Evolutionary conservation across 1,140 invertebrate genomes (phyloP), one percentile per base, ranked within the genome.

Genomic region (Teleopsis dalmanni): DNA sequence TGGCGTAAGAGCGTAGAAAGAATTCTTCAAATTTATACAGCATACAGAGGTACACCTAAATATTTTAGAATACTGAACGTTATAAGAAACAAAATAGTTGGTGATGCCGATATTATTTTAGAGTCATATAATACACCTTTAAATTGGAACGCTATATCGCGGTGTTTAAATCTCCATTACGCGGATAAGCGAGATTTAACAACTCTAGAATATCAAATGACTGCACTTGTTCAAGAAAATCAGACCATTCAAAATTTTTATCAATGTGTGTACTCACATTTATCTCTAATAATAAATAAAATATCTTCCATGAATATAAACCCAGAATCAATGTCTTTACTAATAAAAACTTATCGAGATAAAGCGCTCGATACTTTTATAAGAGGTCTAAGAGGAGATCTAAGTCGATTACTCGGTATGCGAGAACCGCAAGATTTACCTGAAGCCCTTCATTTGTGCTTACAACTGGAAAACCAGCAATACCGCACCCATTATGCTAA

Each of bases 341-440:
- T 47, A 18, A 36, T 38, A 2, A 21, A 52, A 33, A 29, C 22
- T 13, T 52, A 52, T 19, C 42, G 40, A 31, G 45, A 52, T 13
- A 52, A 52, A 23, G 37, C 45, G 10, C 33, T 52, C 9, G 44
- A 52, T 21, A 47, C 45, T 16, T 52, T 52, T 25, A 33, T 52
- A n/a, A 43, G 50, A 18, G 50, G 50, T 23, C 43, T 47, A 5
- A 52, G 31, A 22, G 50, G 37, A 8, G 44, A 52, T 33, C 31
- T 52, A 6, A 31, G 44, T 11, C 11, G 44, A 5, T 31, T 47
- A 22, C 26, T 51, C 8, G 25, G 42, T 7, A 41, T 51, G 6
- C 21, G 29, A 26, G 42, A 51, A 22, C 48, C 48, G 8, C n/a
- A 11, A 27, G 27, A 41, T 26, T 40, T 49, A 23, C 38, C 38